Evolutionary conservation across 2,888 invertebrate genomes (phyloP).

Genomic region (Elegia similella): DNA sequence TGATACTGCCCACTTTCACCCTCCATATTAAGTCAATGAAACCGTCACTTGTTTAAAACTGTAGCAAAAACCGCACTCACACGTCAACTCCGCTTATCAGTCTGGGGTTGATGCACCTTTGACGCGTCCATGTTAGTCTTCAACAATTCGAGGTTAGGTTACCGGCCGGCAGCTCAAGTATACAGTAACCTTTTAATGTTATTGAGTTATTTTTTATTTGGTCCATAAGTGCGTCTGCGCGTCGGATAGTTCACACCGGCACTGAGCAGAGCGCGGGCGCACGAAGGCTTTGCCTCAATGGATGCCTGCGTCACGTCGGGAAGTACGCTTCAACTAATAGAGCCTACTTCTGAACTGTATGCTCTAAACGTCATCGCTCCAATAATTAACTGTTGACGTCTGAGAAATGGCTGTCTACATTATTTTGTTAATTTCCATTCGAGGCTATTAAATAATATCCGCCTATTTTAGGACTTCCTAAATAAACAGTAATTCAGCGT

Average conservation of each 20-base stretch:
- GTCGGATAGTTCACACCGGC: conserved; percentile 73
- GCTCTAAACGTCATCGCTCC: conserved; percentile 52
- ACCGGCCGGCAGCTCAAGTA: conserved; percentile 42
- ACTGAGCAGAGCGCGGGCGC: conserved; percentile 70
- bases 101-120: conserved; percentile 50
- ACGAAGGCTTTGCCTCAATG: conserved; percentile 68
- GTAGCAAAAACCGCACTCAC: conserved; percentile 66
- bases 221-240: conserved; percentile 73
- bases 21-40: conserved; percentile 51
- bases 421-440: conserved; percentile 27
- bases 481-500: conserved; percentile 10
- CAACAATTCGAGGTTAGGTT: conserved; percentile 45
- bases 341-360: conserved; percentile 55
- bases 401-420: conserved; percentile 41
- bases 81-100: conserved; percentile 51
- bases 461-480: conserved; percentile 20
- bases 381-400: conserved; percentile 61
- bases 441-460: conserved; percentile 20
- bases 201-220: conserved; percentile 31
- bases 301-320: conserved; percentile 73
- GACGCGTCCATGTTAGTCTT: conserved; percentile 49
- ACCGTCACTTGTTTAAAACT: conserved; percentile 50
- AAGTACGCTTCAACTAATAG: conserved; percentile 68
- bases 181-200: background rate
- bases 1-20: conserved; percentile 49